Base-by-base conservation (phyloP, 2,797 vertebrate species). In the Diplodus sargus region DNA sequence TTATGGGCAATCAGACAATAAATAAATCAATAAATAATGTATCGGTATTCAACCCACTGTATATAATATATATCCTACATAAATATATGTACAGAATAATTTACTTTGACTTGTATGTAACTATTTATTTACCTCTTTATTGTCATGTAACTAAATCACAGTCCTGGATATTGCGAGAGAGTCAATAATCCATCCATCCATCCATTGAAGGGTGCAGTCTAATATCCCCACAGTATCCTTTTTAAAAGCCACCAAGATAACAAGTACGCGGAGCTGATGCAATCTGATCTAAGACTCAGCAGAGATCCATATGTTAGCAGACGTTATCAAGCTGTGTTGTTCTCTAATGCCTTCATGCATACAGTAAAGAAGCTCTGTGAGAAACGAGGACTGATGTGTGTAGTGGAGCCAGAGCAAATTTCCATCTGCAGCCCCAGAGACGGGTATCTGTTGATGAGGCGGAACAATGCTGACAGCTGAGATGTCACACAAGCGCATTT, bases 381-480 rank as follows among this genome's bases (percentile, higher is more conserved):
- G 70, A 81, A 76, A 73, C 23, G 4, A 79, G 66, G 86, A 70
- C 70, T 68, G 70, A 88, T 74, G 74, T 75, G 78, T 86, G 84
- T 75, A 70, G 82, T 76, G 76, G 74, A 85, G 82, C 78, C 74
- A 20, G 70, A 82, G 66, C 60, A 79, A 74, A 82, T 87, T 80
- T 91, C 78, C 76, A 85, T 84, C 77, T 76, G 81, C 72, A 83
- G 60, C 82, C 60, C 78, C 11, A 3, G 83, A 87, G 89, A 85
- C 23, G 16, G 25, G 68, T 66, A 54, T 80, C 39, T 81, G 70
- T 74, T 84, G 87, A 87, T 88, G 86, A 90, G 79, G 79, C 72
- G 45, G 76, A 86, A 85, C 86, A 67, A 70, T 72, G 68, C 80
- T 92, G 92, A 90, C 89, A 89, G 87, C 88, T 51, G 60, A 86